A percentile compares a stretch with the other conserved stretches of the same genome.
Conservation (phyloP, 2,113 vertebrate species). For the Propithecus coquereli region DNA sequence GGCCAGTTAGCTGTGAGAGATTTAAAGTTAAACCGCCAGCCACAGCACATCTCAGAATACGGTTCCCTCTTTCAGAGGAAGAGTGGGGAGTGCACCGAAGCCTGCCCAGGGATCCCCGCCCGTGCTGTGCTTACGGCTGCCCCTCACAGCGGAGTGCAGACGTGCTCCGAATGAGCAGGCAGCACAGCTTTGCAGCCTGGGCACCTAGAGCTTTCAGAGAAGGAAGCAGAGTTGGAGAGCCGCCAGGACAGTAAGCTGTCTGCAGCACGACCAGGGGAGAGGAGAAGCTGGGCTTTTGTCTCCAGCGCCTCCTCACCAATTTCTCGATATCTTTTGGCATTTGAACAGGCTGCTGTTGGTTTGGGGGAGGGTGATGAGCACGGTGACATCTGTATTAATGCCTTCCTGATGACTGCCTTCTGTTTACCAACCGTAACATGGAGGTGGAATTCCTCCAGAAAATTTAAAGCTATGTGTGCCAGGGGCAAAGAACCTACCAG, state of each 20-base stretch:
- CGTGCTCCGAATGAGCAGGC: not conserved
- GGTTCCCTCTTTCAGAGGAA: slow-evolving; percentile 20
- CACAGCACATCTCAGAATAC: not conserved
- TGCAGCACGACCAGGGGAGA: slow-evolving; percentile 19
- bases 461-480: not conserved
- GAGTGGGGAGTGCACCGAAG: not conserved
- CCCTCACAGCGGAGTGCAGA: not conserved
- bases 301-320: not conserved
- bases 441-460: slow-evolving; percentile 11
- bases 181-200: not conserved
- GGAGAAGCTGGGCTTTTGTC: slow-evolving; percentile 18
- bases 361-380: slow-evolving; percentile 42
- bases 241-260: not conserved
- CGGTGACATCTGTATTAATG: slow-evolving; percentile 52
- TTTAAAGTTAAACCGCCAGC: not conserved
- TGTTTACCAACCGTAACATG: slow-evolving; percentile 30
- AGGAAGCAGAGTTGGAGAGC: slow-evolving; percentile 31
- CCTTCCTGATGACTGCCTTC: slow-evolving; percentile 41
- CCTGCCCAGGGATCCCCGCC: not conserved
- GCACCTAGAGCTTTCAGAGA: slow-evolving; percentile 51
- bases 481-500: not conserved
- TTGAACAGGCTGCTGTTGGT: slow-evolving; percentile 38
- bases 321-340: not conserved
- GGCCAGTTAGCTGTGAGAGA: not conserved
- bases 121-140: not conserved